Evolutionary conservation across 2,113 vertebrate species (phyloP).

Genomic region (Zingel zingel): DNA sequence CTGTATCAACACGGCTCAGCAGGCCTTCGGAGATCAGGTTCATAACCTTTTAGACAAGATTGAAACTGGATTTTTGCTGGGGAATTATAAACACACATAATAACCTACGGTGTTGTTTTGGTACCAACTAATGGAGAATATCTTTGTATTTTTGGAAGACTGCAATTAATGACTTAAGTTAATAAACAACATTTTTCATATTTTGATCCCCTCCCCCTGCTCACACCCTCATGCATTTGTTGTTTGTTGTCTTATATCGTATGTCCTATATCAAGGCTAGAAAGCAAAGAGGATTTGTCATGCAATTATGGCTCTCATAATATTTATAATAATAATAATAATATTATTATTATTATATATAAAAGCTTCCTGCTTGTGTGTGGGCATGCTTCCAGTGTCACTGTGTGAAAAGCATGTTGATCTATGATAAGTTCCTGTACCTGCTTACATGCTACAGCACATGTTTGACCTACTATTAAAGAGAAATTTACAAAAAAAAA

Average conservation of each 20-base stretch:
- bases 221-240: neutral
- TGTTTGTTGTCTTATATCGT: constrained; percentile 1
- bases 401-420: constrained; percentile 34
- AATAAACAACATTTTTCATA: neutral
- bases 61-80: neutral
- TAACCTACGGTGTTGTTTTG: neutral
- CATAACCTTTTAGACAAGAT: neutral
- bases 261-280: neutral
- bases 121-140: neutral
- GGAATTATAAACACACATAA: neutral
- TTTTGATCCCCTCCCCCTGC: neutral
- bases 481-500: neutral
- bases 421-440: neutral
- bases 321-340: too few relatives aligned
- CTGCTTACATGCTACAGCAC: neutral
- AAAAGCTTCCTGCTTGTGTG: neutral
- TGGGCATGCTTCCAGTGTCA: constrained; percentile 5
- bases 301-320: neutral
- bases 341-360: too few relatives aligned
- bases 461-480: neutral
- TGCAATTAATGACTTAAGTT: neutral
- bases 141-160: constrained; percentile 1
- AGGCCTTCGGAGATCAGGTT: constrained; percentile 10
- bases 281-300: constrained; percentile 31
- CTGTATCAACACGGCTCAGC: neutral